These are phyloP conservation scores for Pelodytes ibericus DNA, from an alignment of 2,797 vertebrate genomes.

Conservation along the genomic window DNA sequence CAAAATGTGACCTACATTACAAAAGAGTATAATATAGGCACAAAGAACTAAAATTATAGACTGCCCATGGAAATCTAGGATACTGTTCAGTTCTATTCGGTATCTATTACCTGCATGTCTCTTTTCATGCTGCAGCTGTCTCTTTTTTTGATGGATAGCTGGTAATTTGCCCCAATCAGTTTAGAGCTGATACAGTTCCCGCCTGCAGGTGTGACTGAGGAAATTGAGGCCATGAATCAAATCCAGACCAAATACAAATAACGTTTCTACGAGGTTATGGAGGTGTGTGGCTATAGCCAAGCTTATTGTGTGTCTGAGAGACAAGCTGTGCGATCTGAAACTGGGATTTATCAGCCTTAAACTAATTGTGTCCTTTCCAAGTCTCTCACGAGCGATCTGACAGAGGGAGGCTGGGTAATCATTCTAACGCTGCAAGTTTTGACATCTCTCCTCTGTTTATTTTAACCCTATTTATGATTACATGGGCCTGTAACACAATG, in stretches of 20 bases:
- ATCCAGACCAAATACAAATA: slow-evolving; percentile 51
- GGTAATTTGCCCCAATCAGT: slow-evolving; percentile 54
- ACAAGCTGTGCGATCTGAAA: slow-evolving; percentile 26
- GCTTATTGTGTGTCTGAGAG: slow-evolving; percentile 33
- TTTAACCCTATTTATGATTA: slow-evolving; percentile 25
- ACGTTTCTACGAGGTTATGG: slow-evolving; percentile 29
- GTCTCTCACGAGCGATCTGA: slow-evolving; percentile 33
- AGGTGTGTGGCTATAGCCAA: slow-evolving; percentile 15
- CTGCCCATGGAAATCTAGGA: too few species aligned
- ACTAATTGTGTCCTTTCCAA: slow-evolving; percentile 42
- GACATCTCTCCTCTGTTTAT: slow-evolving; percentile 13
- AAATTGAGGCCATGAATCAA: slow-evolving; percentile 57
- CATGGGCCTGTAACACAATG: neutral
- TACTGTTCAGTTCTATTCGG: too few species aligned
- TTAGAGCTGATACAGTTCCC: slow-evolving; percentile 43
- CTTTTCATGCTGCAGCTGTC: slow-evolving; percentile 16
- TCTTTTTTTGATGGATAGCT: slow-evolving; percentile 54
- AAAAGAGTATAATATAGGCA: too few species aligned
- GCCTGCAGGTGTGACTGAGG: slow-evolving; percentile 40
- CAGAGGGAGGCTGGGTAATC: slow-evolving; percentile 32
- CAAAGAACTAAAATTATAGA: too few species aligned
- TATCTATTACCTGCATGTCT: slow-evolving; percentile 8
- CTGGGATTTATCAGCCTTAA: slow-evolving; percentile 45
- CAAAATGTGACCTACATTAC: too few species aligned
- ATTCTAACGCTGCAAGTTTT: neutral